Percentiles rank a stretch among this genome's conserved stretches.
Conservation (phyloP, 2,113 vertebrate genomes). For the Haemorhous mexicanus region DNA sequence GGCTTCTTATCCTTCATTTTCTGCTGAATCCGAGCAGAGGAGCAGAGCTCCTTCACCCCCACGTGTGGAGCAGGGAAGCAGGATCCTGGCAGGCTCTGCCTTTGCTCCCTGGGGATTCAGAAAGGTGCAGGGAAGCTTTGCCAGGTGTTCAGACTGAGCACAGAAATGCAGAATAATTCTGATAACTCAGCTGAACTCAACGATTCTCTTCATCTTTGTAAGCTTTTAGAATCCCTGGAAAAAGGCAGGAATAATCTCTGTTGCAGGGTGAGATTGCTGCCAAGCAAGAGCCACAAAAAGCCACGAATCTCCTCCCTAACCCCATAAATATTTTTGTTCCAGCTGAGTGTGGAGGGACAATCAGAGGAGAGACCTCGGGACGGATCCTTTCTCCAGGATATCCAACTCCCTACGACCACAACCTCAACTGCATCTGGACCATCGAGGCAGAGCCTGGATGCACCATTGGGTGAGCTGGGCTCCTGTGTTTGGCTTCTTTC, state of each 20-base stretch:
- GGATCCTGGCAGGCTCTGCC: neutral
- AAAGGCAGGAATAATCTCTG: neutral
- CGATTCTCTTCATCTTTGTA: neutral
- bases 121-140: neutral
- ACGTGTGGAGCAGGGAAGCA: neutral
- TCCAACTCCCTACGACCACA: slow-evolving; percentile 94
- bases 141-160: neutral
- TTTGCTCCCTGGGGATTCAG: neutral
- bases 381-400: slow-evolving; percentile 95
- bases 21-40: neutral
- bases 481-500: neutral
- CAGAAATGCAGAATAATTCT: neutral
- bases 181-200: neutral
- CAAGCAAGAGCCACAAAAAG: neutral
- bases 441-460: slow-evolving; percentile 92
- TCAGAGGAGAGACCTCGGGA: slow-evolving; percentile 83
- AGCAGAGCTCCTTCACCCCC: neutral
- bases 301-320: neutral
- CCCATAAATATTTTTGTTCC: neutral
- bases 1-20: neutral
- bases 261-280: neutral
- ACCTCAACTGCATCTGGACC: slow-evolving; percentile 94
- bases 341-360: slow-evolving; percentile 93
- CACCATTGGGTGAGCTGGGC: slow-evolving; percentile 88
- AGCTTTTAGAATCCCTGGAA: neutral